Base-by-base conservation (phyloP, 2,888 invertebrate genomes). In the Parnassius glacialis region DNA sequence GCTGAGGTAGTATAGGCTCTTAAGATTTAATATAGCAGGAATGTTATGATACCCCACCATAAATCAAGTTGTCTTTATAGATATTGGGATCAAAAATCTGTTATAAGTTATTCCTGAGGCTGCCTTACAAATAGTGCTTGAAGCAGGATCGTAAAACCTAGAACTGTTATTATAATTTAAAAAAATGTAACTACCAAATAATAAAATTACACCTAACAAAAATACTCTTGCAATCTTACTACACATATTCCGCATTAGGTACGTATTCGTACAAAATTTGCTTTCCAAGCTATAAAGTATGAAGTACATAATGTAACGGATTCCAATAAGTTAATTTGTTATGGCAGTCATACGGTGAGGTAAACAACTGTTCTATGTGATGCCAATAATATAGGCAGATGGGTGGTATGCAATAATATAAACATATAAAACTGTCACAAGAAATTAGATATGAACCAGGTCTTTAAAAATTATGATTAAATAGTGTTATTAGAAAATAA, bases 401-500 rank as follows among this genome's bases (percentile, higher is more conserved):
- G 51, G 12, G n/a, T 34, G 51, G 9, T 25, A 44, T 44, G 43
- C 48, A 25, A 12, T 48, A 13, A 48, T 34, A 48, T 16, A 13
- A 61, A 41, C 52, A 34, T 44, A 55, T 11, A 42, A 11, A 56
- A 61, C 25, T 58, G 50, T 20, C 20, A 51, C 34, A 13, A 52
- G 47, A 71, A 70, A 71, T 65, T 68, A 65, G 65, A 62, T 66
- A 74, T 68, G 70, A 69, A 68, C 70, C 69, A 71, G 74, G 74
- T 70, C 68, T 73, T 71, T 66, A 74, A 76, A 73, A 70, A 73
- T 20, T 2, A 73, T 75, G 80, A 78, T 76, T 76, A 79, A 79
- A 80, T 83, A 80, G 76, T 69, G 78, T 80, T 81, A 81, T 80
- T 84, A 84, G 87, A 89, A 89, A 87, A 87, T 83, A 45, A 87